Conservation (phyloP, 2,113 vertebrate genomes). For the Onychostoma macrolepis region DNA sequence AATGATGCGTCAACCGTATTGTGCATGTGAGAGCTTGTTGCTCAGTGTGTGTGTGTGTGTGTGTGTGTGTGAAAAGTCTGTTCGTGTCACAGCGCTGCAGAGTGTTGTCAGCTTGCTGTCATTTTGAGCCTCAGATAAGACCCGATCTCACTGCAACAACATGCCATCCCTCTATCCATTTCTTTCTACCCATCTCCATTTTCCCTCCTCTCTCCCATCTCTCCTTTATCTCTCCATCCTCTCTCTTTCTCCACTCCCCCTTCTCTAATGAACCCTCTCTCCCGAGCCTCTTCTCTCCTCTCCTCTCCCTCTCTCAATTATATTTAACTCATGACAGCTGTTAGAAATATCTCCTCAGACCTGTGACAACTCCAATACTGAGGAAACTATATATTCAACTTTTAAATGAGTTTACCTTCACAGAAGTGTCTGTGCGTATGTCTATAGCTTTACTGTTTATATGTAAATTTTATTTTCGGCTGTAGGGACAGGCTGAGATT, state of each 20-base stretch:
- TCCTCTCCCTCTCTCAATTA: slow-evolving; percentile 28
- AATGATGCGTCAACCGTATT: slow-evolving; percentile 4
- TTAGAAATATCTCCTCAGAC: slow-evolving; percentile 43
- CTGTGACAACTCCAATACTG: slow-evolving; percentile 31
- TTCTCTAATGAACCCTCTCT: slow-evolving; percentile 21
- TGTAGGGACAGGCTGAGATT: background rate
- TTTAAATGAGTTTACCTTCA: slow-evolving; percentile 29
- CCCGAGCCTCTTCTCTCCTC: background rate
- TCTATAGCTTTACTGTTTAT: background rate
- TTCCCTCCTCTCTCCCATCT: background rate
- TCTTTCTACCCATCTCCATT: slow-evolving; percentile 23
- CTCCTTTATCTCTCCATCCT: slow-evolving; percentile 11
- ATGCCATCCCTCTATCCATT: slow-evolving; percentile 28
- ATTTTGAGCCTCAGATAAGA: slow-evolving; percentile 51
- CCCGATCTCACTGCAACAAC: slow-evolving; percentile 51
- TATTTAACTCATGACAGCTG: slow-evolving; percentile 42
- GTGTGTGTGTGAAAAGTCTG: slow-evolving; percentile 34
- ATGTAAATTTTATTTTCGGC: background rate
- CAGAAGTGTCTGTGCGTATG: background rate
- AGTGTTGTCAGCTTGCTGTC: slow-evolving; percentile 55
- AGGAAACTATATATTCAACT: slow-evolving; percentile 34
- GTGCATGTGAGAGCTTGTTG: slow-evolving; percentile 30
- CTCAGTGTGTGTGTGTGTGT: slow-evolving; percentile 36
- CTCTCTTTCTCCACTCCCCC: background rate
- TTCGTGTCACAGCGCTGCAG: slow-evolving; percentile 54